Base-by-base conservation (phyloP, 2,888 invertebrate genomes). In the Stomorhina lunata region DNA sequence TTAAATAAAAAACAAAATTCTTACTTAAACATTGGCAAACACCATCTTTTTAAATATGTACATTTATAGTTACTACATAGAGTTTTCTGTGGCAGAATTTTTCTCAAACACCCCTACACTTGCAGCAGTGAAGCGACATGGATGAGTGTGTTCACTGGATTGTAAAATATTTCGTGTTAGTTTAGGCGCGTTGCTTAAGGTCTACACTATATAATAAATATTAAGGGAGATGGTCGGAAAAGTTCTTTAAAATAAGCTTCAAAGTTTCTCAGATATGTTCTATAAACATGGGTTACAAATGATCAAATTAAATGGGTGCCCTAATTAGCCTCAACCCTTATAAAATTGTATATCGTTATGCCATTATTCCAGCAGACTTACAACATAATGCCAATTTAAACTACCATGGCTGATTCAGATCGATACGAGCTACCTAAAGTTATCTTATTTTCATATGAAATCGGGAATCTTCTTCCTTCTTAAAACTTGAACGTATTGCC, bases 151-250 rank as follows among this genome's bases (percentile, higher is more conserved):
- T 75, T 76, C 61, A 43, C 37, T 76, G 76, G 65, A 59, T 65
- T 76, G 71, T 65, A 61, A 72, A 77, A n/a, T 45, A 71, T 76
- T 80, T 65, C 27, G 37, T 68, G 66, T 68, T 53, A 45, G 32
- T 72, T 66, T 43, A 53, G 43, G 37, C 69, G 32, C 65, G 9
- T 75, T 69, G 50, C 15, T 66, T 37, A 66, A 59, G 22, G 29
- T 32, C 22, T 69, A 32, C 20, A 43, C 27, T 22, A 57, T 25
- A 66, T 57, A 17, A 10, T 10, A 50, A 7, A 15, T 15, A 22
- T 15, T 20, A 40, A 71, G 4, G 22, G 0, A 25, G 55, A n/a
- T 10, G 4, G 55, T 25, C 9, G 9, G 10, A 15, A 29, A 10
- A 34, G 27, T 2, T 5, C 7, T 45, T 22, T 45, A 32, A 12